Percentiles rank a stretch among this genome's conserved stretches.
Conservation (phyloP, 2,888 invertebrate species). For the Eristalis arbustorum region DNA sequence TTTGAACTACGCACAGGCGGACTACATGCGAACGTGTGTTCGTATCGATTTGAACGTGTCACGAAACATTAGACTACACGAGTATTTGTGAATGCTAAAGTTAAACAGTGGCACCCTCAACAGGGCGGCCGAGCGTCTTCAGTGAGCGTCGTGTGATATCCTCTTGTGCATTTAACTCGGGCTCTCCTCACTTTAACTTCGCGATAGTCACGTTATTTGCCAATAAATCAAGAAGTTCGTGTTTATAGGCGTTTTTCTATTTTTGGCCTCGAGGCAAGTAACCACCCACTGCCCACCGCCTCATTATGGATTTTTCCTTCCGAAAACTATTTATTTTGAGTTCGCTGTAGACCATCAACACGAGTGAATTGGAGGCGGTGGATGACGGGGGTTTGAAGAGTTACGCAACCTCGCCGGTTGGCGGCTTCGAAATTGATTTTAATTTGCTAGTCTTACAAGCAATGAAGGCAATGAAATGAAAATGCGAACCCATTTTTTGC, state of each 20-base stretch:
- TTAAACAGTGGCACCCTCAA: conserved; percentile 12
- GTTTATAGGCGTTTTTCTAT: conserved; percentile 24
- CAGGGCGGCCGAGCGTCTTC: neutral
- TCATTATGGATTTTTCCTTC: conserved; percentile 12
- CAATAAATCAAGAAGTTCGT: conserved; percentile 58
- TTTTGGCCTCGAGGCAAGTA: conserved; percentile 16
- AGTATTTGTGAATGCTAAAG: conserved; percentile 46
- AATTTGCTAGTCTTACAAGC: neutral
- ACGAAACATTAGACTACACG: conserved; percentile 36
- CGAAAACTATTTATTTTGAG: conserved; percentile 9
- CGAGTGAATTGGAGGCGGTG: conserved; percentile 11
- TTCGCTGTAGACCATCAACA: neutral
- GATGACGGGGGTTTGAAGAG: conserved; percentile 2
- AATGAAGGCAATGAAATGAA: neutral
- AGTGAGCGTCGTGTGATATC: conserved; percentile 16
- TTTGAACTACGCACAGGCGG: neutral
- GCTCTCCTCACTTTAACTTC: neutral
- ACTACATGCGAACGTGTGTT: neutral
- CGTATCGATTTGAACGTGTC: conserved; percentile 57
- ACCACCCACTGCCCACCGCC: too few species aligned
- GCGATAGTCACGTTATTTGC: conserved; percentile 59
- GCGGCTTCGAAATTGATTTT: conserved; percentile 40
- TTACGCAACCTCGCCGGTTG: conserved; percentile 4
- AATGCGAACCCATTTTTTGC: neutral
- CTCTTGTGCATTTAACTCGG: neutral